phyloP scores from a whole-genome alignment of 1,140 invertebrate species.

The Cecropterus lyciades region DNA sequence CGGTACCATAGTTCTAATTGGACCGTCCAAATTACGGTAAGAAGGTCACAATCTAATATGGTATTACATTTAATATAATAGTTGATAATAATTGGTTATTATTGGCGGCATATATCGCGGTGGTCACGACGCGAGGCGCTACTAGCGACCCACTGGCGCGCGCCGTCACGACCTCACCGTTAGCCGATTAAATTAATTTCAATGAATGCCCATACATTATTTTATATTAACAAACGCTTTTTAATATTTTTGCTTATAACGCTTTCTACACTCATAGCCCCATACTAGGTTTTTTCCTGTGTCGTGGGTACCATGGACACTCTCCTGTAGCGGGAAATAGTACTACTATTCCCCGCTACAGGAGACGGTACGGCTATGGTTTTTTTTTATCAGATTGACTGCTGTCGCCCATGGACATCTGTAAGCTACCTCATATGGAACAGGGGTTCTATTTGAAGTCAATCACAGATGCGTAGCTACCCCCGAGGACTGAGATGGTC shows the following conservation, averaged over 20 bases:
- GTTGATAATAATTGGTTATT: slow-evolving; percentile 43
- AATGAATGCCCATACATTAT: slow-evolving; percentile 76
- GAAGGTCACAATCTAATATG: slow-evolving; percentile 9
- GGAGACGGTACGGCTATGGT: too few relatives aligned
- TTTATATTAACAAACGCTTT: slow-evolving; percentile 25
- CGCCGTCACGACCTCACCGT: slow-evolving; percentile 62
- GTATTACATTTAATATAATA: slow-evolving; percentile 28
- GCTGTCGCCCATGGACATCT: too few relatives aligned
- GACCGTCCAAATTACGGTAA: slow-evolving; percentile 5
- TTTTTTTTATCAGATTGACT: too few relatives aligned
- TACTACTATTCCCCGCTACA: too few relatives aligned
- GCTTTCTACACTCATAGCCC: too few relatives aligned
- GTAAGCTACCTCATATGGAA: too few relatives aligned
- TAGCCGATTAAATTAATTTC: slow-evolving; percentile 81
- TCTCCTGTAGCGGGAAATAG: too few relatives aligned
- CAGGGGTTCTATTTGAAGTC: too few relatives aligned
- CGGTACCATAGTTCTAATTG: slow-evolving; percentile 2
- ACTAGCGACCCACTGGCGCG: slow-evolving; percentile 37
- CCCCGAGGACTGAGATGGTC: too few relatives aligned
- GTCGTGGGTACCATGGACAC: too few relatives aligned
- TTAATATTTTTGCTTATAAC: not conserved
- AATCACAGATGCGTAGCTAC: too few relatives aligned
- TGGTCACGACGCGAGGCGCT: slow-evolving; percentile 47
- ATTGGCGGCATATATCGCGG: slow-evolving; percentile 38
- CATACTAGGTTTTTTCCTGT: too few relatives aligned